Percentiles rank a stretch among this genome's conserved stretches.
These are phyloP conservation scores for Castor canadensis DNA, from an alignment of 2,113 vertebrate species.

Conservation along the genomic window DNA sequence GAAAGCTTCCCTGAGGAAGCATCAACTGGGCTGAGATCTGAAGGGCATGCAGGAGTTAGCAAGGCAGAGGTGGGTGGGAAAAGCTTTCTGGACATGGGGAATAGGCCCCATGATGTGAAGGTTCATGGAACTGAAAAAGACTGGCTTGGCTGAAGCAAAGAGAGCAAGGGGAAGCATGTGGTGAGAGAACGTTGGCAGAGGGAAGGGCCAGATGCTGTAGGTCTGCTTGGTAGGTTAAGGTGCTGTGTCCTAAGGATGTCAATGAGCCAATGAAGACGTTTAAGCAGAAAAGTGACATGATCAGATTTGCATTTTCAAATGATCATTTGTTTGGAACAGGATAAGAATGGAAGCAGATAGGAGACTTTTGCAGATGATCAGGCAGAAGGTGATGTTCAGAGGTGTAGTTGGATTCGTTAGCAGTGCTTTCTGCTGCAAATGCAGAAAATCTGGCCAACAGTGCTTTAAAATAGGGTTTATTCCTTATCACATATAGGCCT, in stretches of 20 bases:
- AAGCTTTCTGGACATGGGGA: slow-evolving; percentile 40
- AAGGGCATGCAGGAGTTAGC: slow-evolving; percentile 69
- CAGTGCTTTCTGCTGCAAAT: slow-evolving; percentile 36
- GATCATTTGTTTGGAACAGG: slow-evolving; percentile 20
- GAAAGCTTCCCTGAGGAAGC: slow-evolving; percentile 66
- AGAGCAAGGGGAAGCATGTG: background rate
- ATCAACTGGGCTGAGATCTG: slow-evolving; percentile 73
- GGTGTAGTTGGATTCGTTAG: slow-evolving; percentile 27
- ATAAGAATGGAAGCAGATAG: background rate
- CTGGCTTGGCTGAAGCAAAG: slow-evolving; percentile 36
- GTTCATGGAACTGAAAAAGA: slow-evolving; percentile 47
- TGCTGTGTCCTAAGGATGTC: slow-evolving; percentile 12
- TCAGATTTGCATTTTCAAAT: slow-evolving; percentile 12
- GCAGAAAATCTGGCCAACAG: slow-evolving; percentile 38
- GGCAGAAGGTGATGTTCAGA: slow-evolving; percentile 38
- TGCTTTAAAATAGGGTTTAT: slow-evolving; percentile 36
- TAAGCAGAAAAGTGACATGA: slow-evolving; percentile 3
- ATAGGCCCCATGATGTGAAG: slow-evolving; percentile 56
- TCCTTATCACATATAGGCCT: slow-evolving; percentile 8
- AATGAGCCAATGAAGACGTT: slow-evolving; percentile 6
- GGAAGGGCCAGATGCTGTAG: background rate
- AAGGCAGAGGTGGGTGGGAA: slow-evolving; percentile 51
- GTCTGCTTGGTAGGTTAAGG: background rate
- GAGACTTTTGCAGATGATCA: slow-evolving; percentile 13
- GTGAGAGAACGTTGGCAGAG: slow-evolving; percentile 5